Base-by-base conservation (phyloP, 2,797 vertebrate genomes). In the Otus scops region DNA sequence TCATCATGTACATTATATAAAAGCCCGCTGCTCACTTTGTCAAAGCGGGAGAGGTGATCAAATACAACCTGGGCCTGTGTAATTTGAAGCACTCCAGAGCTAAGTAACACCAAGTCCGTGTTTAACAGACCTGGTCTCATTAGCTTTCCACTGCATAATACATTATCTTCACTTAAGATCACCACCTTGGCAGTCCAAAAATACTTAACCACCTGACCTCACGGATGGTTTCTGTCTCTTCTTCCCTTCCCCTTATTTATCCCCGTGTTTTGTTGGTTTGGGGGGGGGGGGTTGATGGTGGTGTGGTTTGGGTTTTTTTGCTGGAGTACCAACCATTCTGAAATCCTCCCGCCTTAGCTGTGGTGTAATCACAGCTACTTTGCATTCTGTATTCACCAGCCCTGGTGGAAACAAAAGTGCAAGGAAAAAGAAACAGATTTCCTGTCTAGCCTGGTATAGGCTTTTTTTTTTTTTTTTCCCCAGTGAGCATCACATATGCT, bases 101-200 rank as follows among this genome's bases (percentile, higher is more conserved):
- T 77, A 32, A 92, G 83, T 85, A 93, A 92, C 91, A 76, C 85
- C 80, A 93, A 80, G 30, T 53, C 60, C 39, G 0, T 84, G 77
- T 94, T 95, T 94, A 95, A 95, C 95, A 85, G 94, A 86, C 32
- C 83, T 68, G 77, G 48, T 88, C 83, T 89, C 92, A 74, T 92
- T 95, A 94, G 74, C 80, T 82, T 94, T 87, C 93, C 59, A 30
- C 84, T 94, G 92, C 89, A 96, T 93, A 94, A 93, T 94, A 47
- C 85, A 93, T 95, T 94, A 87, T 45, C 69, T 57, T 84, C 85
- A 64, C 93, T 94, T 92, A 95, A 92, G 74, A 93, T 87, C 68
- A 70, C 45, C 81, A 85, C 83, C 70, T 87, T 54, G 70, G 38
- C 53, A 32, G 27, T 82, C 41, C 80, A 64, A 68, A 94, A 91